These are phyloP conservation scores for Zygaena filipendulae DNA, from an alignment of 2,888 invertebrate species.

Conservation along the genomic window DNA sequence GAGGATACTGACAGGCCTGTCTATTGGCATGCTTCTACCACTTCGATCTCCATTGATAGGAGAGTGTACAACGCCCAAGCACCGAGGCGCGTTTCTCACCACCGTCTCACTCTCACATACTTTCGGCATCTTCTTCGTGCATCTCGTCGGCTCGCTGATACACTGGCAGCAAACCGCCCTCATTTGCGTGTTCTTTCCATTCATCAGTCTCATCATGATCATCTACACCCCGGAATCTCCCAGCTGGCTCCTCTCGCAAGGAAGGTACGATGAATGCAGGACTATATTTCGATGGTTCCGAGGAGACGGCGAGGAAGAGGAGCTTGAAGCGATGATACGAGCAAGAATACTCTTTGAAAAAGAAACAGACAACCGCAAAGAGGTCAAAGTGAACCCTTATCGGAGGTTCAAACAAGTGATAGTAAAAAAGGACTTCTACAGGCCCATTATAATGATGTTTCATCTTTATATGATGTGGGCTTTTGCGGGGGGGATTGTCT, in stretches of 20 bases:
- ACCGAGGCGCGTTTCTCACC: conserved; percentile 62
- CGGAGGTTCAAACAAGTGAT: background rate
- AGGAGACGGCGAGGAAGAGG: conserved; percentile 30
- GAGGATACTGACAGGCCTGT: conserved; percentile 42
- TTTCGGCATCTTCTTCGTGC: conserved; percentile 60
- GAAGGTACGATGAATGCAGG: conserved; percentile 44
- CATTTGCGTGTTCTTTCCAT: conserved; percentile 33
- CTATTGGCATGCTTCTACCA: conserved; percentile 57
- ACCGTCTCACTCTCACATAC: conserved; percentile 56
- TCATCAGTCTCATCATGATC: conserved; percentile 28
- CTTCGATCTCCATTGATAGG: conserved; percentile 53
- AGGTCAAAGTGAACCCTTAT: conserved; percentile 5
- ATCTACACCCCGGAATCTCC: conserved; percentile 63
- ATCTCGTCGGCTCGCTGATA: conserved; percentile 60
- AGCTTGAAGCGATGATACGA: conserved; percentile 26
- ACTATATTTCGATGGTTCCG: conserved; percentile 53
- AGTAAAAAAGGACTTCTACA: conserved; percentile 8
- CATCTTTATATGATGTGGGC: conserved; percentile 71
- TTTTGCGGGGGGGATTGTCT: conserved; percentile 73
- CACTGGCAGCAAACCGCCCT: conserved; percentile 51
- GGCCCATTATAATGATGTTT: conserved; percentile 22
- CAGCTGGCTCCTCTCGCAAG: conserved; percentile 60
- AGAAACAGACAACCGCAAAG: conserved; percentile 22
- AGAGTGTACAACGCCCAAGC: conserved; percentile 50
- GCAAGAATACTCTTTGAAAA: conserved; percentile 2